Base-by-base conservation (phyloP, 2,797 vertebrate genomes). In the Octomys mimax region DNA sequence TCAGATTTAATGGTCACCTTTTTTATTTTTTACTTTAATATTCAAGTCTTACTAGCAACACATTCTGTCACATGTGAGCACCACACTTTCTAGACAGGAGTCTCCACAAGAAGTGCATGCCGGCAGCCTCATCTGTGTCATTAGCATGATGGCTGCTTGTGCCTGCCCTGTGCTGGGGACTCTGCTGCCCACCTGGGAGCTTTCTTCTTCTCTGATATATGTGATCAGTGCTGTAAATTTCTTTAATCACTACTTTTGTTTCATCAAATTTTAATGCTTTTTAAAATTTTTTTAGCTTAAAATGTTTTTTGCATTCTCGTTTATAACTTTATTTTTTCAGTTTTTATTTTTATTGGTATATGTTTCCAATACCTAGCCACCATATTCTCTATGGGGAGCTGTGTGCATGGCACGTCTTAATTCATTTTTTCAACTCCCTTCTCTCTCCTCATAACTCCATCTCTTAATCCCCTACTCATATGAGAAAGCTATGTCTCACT, bases 11-110 rank as follows among this genome's bases (percentile, higher is more conserved):
- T 89, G 24, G 36, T 77, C 70, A 12, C 22, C 31, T 42, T 24
- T 87, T 91, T 31, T 52, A 79, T 79, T 54, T 94, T 92, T 82
- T 49, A 52, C 52, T 83, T 89, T 80, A 59, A 73, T 39, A 6
- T 52, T 84, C 12, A 24, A 14, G 36, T 95, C 82, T 94, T 88
- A 42, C 68, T 94, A 22, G 71, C 28, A 59, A 39, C 46, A 66
- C 3, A 0, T 90, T 59, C 87, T 81, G 4, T 95, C 86, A 90
- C 82, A 31, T 46, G 18, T 36, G 18, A 31, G 5, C 39, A 36
- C 68, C 33, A 24, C 16, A 61, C 6, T 54, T 42, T 19, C 71
- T 73, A 39, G 46, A 49, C 59, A 66, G 59, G 24, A 4, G 33
- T 89, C 70, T 75, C 75, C n/a, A 24, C 59, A 90, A 64, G 57